Evolutionary conservation across 2,888 invertebrate species (phyloP).

Genomic region (Dioctria linearis): DNA sequence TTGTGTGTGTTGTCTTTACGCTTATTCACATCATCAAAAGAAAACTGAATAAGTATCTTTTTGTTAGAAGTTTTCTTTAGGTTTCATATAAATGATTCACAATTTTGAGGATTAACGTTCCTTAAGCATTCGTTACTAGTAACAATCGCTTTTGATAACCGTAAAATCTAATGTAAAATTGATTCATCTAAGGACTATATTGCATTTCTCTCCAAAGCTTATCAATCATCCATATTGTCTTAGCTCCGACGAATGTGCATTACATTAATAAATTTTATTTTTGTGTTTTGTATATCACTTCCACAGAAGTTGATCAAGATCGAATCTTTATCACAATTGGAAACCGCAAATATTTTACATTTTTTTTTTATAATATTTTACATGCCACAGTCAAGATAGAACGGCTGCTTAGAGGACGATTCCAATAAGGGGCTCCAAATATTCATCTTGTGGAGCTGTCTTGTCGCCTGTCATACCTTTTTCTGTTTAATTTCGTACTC

Average conservation of each 20-base stretch:
- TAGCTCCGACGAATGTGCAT: too few relatives aligned
- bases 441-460: constrained; percentile 19
- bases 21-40: not conserved
- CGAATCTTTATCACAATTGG: not conserved
- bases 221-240: too few relatives aligned
- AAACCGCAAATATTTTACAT: not conserved
- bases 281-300: too few relatives aligned
- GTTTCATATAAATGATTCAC: not conserved
- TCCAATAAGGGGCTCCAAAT: not conserved
- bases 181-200: too few relatives aligned
- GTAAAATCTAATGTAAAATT: too few relatives aligned
- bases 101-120: not conserved
- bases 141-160: too few relatives aligned
- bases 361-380: not conserved
- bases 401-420: not conserved
- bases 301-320: not conserved
- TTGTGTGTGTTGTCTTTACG: not conserved
- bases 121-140: not conserved
- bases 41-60: not conserved
- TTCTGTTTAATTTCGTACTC: constrained; percentile 19
- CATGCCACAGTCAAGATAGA: not conserved
- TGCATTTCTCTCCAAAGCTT: too few relatives aligned
- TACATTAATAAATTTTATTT: too few relatives aligned
- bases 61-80: not conserved
- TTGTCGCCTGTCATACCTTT: constrained; percentile 24